phyloP scores from a whole-genome alignment of 1,140 invertebrate genomes.

The Drosophila baimaii region DNA sequence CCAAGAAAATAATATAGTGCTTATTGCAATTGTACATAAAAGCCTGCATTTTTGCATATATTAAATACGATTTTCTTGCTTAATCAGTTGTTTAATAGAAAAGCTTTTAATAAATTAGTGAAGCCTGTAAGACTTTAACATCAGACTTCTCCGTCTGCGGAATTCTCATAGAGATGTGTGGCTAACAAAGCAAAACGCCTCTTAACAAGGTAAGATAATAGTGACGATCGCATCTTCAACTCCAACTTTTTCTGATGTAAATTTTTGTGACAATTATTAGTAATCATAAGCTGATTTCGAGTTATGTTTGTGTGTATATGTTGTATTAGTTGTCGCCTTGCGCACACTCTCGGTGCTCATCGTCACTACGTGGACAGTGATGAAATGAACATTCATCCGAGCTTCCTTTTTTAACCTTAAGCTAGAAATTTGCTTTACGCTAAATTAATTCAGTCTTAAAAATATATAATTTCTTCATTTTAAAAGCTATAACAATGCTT shows the following conservation, averaged over 20 bases:
- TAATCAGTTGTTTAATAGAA: background rate
- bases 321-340: too few relatives aligned
- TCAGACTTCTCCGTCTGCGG: background rate
- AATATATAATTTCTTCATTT: background rate
- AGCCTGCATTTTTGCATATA: constrained; percentile 4
- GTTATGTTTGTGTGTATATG: too few relatives aligned
- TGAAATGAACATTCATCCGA: too few relatives aligned
- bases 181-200: too few relatives aligned
- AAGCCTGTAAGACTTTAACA: background rate
- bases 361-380: too few relatives aligned
- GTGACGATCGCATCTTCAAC: too few relatives aligned
- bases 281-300: too few relatives aligned
- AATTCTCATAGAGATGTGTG: background rate
- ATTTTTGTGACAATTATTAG: too few relatives aligned
- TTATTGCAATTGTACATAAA: constrained; percentile 4
- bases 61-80: background rate
- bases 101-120: background rate
- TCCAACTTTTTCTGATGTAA: too few relatives aligned
- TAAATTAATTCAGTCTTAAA: background rate
- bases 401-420: background rate
- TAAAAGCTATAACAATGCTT: background rate
- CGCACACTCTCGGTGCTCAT: too few relatives aligned
- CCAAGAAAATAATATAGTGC: constrained; percentile 8
- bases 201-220: too few relatives aligned
- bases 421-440: too few relatives aligned